Evolutionary conservation across 1,140 invertebrate genomes (phyloP).

Genomic region (Achroia grisella): DNA sequence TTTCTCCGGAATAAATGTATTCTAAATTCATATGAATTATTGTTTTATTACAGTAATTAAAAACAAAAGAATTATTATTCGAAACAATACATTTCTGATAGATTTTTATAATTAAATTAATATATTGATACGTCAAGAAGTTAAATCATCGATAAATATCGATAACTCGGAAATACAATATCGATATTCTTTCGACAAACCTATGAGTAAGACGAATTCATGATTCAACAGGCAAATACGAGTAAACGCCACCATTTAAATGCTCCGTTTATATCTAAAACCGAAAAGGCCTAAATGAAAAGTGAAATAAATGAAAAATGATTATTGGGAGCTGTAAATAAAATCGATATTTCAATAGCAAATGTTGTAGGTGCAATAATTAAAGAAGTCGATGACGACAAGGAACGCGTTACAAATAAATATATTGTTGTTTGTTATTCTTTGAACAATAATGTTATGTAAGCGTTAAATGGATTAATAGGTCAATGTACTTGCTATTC

Average conservation of each 20-base stretch:
- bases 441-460: conserved; percentile 34
- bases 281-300: conserved; percentile 1
- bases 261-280: conserved; percentile 7
- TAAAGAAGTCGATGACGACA: conserved; percentile 48
- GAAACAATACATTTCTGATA: too few relatives aligned
- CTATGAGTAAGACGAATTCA: conserved; percentile 26
- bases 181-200: too few relatives aligned
- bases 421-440: conserved; percentile 42
- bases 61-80: too few relatives aligned
- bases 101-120: too few relatives aligned
- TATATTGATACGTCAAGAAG: too few relatives aligned
- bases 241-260: conserved; percentile 38
- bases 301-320: conserved; percentile 7
- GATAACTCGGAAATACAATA: too few relatives aligned
- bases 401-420: conserved; percentile 34
- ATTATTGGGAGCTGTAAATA: not conserved
- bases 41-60: too few relatives aligned
- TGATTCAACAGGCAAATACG: conserved; percentile 35
- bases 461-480: conserved; percentile 48
- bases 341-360: conserved; percentile 18
- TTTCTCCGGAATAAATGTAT: too few relatives aligned
- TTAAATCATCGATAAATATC: too few relatives aligned
- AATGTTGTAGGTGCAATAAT: conserved; percentile 22
- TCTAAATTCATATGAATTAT: too few relatives aligned
- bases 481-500: conserved; percentile 50